Conservation (phyloP, 1,140 invertebrate genomes). For the Zaprionus gabonicus region DNA sequence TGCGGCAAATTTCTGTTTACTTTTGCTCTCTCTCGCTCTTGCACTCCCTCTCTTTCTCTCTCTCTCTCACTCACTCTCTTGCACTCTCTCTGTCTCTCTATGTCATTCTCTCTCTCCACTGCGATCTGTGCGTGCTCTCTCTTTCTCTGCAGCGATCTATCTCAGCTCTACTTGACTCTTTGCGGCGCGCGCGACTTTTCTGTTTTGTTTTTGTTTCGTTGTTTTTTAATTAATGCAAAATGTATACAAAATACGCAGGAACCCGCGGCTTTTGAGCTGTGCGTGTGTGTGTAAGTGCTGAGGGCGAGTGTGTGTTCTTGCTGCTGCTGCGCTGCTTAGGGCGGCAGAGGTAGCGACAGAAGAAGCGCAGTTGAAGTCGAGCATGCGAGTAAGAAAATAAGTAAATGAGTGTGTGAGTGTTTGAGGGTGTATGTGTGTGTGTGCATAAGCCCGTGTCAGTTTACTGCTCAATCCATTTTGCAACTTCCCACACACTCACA, state of each 20-base stretch:
- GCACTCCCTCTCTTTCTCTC: background rate
- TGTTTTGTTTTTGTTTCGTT: slow-evolving; percentile 76
- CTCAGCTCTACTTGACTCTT: slow-evolving; percentile 9
- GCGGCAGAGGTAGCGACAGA: slow-evolving; percentile 16
- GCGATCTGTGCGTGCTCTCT: background rate
- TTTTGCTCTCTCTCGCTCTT: background rate
- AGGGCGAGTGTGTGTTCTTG: slow-evolving; percentile 25
- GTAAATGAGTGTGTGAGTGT: background rate
- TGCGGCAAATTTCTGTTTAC: slow-evolving; percentile 63
- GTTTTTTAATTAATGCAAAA: slow-evolving; percentile 83
- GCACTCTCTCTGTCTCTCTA: background rate
- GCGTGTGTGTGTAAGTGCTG: slow-evolving; percentile 31
- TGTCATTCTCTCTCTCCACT: background rate
- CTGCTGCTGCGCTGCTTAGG: slow-evolving; percentile 12
- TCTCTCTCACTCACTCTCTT: background rate
- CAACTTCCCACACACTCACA: slow-evolving; percentile 1
- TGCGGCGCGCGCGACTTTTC: slow-evolving; percentile 59
- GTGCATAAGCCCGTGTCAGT: slow-evolving; percentile 1
- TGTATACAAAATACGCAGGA: slow-evolving; percentile 79
- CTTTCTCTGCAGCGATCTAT: background rate
- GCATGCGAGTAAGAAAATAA: slow-evolving; percentile 13
- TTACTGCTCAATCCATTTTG: slow-evolving; percentile 5
- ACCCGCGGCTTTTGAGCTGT: slow-evolving; percentile 42
- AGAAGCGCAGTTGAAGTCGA: slow-evolving; percentile 50
- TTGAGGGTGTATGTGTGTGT: background rate